phyloP scores from a whole-genome alignment of 2,888 invertebrate genomes.

The Hirtodrosophila confusa region DNA sequence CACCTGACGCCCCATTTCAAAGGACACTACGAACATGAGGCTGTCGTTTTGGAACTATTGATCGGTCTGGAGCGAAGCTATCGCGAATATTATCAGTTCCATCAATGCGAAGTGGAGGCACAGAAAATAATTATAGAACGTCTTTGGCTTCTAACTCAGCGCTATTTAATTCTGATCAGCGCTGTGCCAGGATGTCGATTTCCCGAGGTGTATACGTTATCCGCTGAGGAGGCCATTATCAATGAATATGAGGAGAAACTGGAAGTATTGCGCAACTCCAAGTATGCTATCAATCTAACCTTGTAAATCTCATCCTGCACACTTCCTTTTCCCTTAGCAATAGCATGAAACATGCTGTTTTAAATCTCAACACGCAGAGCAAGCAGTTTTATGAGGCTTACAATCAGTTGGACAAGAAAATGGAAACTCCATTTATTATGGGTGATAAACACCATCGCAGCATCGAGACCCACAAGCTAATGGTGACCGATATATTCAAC shows the following conservation, averaged over 20 bases:
- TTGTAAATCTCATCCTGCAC: background rate
- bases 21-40: conserved; percentile 65
- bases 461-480: conserved; percentile 65
- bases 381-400: conserved; percentile 65
- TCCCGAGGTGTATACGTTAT: conserved; percentile 72
- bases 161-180: conserved; percentile 76
- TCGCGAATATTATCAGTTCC: conserved; percentile 52
- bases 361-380: conserved; percentile 49
- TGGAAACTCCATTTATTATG: conserved; percentile 66
- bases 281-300: conserved; percentile 42
- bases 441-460: conserved; percentile 76
- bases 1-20: conserved; percentile 59
- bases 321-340: conserved; percentile 34
- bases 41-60: conserved; percentile 53
- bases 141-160: conserved; percentile 79
- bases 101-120: conserved; percentile 60
- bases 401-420: conserved; percentile 55
- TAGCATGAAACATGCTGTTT: conserved; percentile 46
- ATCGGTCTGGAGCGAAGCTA: conserved; percentile 64
- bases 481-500: conserved; percentile 76
- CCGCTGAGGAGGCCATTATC: conserved; percentile 75
- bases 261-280: conserved; percentile 61
- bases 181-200: conserved; percentile 68
- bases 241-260: conserved; percentile 78
- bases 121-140: conserved; percentile 72